Base-by-base conservation (phyloP, 2,888 invertebrate species). In the Calameuta pallipes region DNA sequence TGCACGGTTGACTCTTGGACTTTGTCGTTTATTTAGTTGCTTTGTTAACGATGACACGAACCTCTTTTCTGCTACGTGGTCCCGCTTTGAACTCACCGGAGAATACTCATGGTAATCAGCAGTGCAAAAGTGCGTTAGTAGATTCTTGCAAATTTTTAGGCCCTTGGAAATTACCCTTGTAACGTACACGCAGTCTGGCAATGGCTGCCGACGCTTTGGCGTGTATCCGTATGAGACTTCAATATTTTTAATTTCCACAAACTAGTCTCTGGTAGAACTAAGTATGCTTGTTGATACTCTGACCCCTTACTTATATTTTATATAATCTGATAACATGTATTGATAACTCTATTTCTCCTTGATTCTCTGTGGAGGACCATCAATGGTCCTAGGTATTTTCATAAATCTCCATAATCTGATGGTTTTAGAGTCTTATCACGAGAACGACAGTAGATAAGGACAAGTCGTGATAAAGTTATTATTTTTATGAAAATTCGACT, bases 371-470 rank as follows among this genome's bases (percentile, higher is more conserved):
- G n/a, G 15, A 33, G 36, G 78, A 36, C 79, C 76, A 74, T 77
- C 74, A 4, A 13, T 37, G 75, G 77, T 37, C 77, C 76, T 85
- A 85, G 79, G 86, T 87, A 73, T 86, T 86, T 70, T 89, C 85
- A 80, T 87, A 88, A 75, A 87, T 89, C 80, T 89, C 83, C 87
- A 85, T 88, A 74, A 80, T 76, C 41, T 56, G 23, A 56, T 56
- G 9, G 23, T 56, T 23, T 56, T 56, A 56, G 23, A 9, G 6
- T 9, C 41, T 56, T 56, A 56, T 56, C 41, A 23, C 41, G 41
- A 56, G 41, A 56, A 56, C 23, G 6, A 56, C 41, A 9, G 23
- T 9, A 56, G 41, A 15, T 23, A 56, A 15, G 23, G 23, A 23
- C 41, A 56, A 56, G 41, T 9, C 41, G 41, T 56, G 23, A 56